Conservation (phyloP, 53 echinoderm and acorn worm genomes). For the Echinometra lucunter region DNA sequence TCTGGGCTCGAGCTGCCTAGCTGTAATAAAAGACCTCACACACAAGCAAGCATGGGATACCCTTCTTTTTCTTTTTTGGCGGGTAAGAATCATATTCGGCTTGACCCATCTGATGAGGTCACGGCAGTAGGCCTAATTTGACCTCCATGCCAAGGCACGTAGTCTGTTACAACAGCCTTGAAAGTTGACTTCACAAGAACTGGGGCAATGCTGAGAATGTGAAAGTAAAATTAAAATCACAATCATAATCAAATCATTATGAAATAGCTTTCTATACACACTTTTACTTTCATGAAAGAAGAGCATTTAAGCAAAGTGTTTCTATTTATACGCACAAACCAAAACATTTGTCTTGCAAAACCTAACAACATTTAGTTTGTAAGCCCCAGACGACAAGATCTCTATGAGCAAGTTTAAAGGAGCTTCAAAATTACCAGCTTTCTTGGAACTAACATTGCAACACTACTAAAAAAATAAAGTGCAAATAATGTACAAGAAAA, state of each 20-base stretch:
- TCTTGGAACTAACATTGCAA: too few relatives aligned
- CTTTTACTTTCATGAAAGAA: neutral
- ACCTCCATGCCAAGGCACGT: neutral
- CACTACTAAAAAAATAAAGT: too few relatives aligned
- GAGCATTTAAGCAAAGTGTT: neutral
- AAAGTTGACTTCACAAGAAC: neutral
- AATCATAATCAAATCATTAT: neutral
- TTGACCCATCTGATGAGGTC: conserved; percentile 61
- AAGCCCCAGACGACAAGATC: too few relatives aligned
- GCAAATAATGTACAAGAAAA: too few relatives aligned
- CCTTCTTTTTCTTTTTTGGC: conserved; percentile 56
- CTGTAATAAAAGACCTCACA: conserved; percentile 52
- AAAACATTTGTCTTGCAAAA: neutral
- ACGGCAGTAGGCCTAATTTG: conserved; percentile 39
- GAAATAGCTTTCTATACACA: neutral
- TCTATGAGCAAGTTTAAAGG: too few relatives aligned
- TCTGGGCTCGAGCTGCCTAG: neutral
- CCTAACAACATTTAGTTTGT: too few relatives aligned
- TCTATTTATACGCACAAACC: neutral
- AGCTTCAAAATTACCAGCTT: too few relatives aligned
- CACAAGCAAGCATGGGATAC: conserved; percentile 29
- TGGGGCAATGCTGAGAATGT: neutral
- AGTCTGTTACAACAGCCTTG: conserved; percentile 17
- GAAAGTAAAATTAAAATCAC: neutral
- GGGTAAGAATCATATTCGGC: conserved; percentile 45